A percentile compares a stretch with the other conserved stretches of the same genome.
Conservation (phyloP, 2,888 invertebrate genomes). For the Lasioglossum vierecki region DNA sequence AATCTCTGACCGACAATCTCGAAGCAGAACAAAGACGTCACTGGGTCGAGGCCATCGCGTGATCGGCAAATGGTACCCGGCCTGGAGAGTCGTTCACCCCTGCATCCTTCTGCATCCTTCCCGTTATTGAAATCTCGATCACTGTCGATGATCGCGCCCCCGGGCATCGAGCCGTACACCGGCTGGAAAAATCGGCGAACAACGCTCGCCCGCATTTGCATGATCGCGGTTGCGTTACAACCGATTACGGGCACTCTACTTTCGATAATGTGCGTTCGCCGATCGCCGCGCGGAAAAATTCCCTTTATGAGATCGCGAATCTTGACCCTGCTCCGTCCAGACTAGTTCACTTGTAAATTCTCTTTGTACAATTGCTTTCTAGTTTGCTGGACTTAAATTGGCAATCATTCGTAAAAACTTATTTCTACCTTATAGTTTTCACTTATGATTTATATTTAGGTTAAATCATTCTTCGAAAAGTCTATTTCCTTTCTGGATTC, state of each 20-base stretch:
- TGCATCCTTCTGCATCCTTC: background rate
- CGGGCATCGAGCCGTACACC: background rate
- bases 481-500: too few relatives aligned
- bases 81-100: constrained; percentile 10
- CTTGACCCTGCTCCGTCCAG: background rate
- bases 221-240: constrained; percentile 7
- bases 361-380: background rate
- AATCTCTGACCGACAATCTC: background rate
- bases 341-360: background rate
- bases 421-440: background rate
- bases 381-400: background rate
- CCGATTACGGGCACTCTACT: constrained; percentile 6
- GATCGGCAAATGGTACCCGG: constrained; percentile 50
- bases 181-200: background rate
- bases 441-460: too few relatives aligned
- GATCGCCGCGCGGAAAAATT: background rate
- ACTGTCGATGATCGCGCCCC: background rate
- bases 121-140: constrained; percentile 5
- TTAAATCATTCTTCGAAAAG: too few relatives aligned
- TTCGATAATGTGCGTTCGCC: background rate
- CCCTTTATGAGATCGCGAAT: background rate
- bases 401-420: background rate
- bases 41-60: constrained; percentile 65
- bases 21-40: background rate
- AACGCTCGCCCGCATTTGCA: constrained; percentile 8